Conservation (phyloP, 1,140 invertebrate genomes). For the Venturia canescens region DNA sequence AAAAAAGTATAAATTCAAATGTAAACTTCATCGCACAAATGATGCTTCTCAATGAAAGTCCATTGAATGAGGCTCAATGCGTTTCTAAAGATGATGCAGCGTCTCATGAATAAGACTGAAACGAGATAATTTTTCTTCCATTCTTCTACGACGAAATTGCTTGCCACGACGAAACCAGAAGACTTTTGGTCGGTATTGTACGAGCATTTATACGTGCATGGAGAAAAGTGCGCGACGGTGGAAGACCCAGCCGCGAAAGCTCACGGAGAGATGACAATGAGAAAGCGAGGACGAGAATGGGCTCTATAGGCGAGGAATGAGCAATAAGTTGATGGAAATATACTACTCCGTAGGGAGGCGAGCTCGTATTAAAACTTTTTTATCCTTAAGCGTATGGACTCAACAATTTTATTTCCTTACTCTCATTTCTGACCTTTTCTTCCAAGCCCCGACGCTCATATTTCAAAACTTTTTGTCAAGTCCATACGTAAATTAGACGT, state of each 20-base stretch:
- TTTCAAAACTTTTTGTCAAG: conserved; percentile 48
- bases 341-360: conserved; percentile 61
- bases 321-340: conserved; percentile 70
- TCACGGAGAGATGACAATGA: conserved; percentile 19
- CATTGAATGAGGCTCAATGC: no score
- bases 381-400: conserved; percentile 15
- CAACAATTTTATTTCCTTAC: conserved; percentile 8
- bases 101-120: no score
- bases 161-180: not conserved
- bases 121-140: no score
- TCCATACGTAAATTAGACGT: not conserved
- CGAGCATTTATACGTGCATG: not conserved
- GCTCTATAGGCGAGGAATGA: conserved; percentile 2
- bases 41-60: no score
- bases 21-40: no score
- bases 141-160: no score
- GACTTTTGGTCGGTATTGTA: not conserved
- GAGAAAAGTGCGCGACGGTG: not conserved
- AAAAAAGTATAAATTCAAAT: no score
- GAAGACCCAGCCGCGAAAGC: not conserved
- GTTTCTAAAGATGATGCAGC: no score
- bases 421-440: conserved; percentile 32
- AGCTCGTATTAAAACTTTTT: conserved; percentile 68
- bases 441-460: conserved; percentile 41
- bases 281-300: not conserved